Percentiles rank a stretch among this genome's conserved stretches.
Conservation (phyloP, 53 echinoderm and acorn worm genomes). For the Stichopus horrens region DNA sequence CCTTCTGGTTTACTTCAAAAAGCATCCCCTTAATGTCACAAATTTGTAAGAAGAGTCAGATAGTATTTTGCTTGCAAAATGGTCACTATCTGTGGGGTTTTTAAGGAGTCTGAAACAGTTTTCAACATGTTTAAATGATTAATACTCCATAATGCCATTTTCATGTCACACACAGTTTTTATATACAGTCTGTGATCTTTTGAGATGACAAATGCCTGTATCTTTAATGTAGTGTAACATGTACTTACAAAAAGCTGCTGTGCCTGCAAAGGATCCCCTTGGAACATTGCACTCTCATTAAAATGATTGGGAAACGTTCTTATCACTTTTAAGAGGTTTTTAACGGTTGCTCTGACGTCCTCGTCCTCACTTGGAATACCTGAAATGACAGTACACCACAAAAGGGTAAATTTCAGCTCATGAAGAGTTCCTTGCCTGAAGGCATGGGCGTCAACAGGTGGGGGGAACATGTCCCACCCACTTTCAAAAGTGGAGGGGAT, state of each 20-base stretch:
- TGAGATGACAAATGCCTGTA: not conserved
- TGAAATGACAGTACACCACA: slow-evolving; percentile 22
- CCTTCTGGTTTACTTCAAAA: too few relatives aligned
- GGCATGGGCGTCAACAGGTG: too few relatives aligned
- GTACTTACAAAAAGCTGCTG: slow-evolving; percentile 72
- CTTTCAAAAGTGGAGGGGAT: too few relatives aligned
- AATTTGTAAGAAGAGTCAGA: too few relatives aligned
- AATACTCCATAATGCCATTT: too few relatives aligned
- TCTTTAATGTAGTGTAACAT: not conserved
- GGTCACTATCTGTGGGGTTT: too few relatives aligned
- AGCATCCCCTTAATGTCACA: too few relatives aligned
- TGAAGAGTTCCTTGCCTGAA: not conserved
- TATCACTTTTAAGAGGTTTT: slow-evolving; percentile 57
- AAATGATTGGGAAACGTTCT: slow-evolving; percentile 79
- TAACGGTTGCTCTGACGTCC: slow-evolving; percentile 60
- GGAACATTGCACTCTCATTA: slow-evolving; percentile 95
- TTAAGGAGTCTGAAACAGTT: too few relatives aligned
- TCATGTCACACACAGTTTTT: too few relatives aligned
- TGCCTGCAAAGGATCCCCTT: slow-evolving; percentile 80
- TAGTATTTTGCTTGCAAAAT: too few relatives aligned
- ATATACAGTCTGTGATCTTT: not conserved
- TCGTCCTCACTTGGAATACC: slow-evolving; percentile 70
- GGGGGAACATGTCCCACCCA: too few relatives aligned
- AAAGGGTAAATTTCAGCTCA: not conserved
- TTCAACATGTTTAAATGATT: too few relatives aligned